Evolutionary conservation across 2,797 vertebrate species (phyloP), one percentile per base, ranked within the genome.

Genomic region (Spinus pinus): DNA sequence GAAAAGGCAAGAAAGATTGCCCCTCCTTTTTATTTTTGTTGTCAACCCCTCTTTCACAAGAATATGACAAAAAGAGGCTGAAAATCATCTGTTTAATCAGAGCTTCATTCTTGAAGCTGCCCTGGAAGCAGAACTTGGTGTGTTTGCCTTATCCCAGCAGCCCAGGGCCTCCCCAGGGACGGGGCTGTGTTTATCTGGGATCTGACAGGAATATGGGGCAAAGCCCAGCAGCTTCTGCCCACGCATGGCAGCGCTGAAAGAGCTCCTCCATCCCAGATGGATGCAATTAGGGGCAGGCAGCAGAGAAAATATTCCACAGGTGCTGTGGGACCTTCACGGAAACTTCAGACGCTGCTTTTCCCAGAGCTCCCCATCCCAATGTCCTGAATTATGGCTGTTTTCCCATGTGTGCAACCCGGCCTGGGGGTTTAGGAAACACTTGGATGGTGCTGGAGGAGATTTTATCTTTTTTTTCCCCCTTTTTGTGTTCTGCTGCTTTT

Each of bases 321-420:
- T 95, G 94, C 95, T 58, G 62, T 15, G 73, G 83, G 88, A 94
- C 2, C 3, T 47, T 35, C 44, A 78, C 86, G 86, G 88, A 88
- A 93, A 88, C 88, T 86, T 70, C 86, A 81, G 88, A 7, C 0
- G 0, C 75, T n/a, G 92, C 61, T 95, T 88, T 90, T 95, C 92
- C 94, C 83, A 88, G 1, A 0, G n/a, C 67, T 75, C 41, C 86
- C 61, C 75, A 28, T 62, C 54, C 65, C 30, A 10, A 2, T 24
- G 75, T 31, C 31, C 58, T 61, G 62, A 72, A 17, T 86, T 65
- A 22, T 25, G 37, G 72, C 73, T n/a, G 27, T 27, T 77, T 69
- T 60, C 51, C 53, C 22, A 6, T 1, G 0, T 2, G 6, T 7
- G 2, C 73, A 58, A 2, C n/a, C 61, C 0, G 0, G 37, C 12